Evolutionary conservation across 1,140 invertebrate genomes (phyloP).

Genomic region (Cyclina sinensis): DNA sequence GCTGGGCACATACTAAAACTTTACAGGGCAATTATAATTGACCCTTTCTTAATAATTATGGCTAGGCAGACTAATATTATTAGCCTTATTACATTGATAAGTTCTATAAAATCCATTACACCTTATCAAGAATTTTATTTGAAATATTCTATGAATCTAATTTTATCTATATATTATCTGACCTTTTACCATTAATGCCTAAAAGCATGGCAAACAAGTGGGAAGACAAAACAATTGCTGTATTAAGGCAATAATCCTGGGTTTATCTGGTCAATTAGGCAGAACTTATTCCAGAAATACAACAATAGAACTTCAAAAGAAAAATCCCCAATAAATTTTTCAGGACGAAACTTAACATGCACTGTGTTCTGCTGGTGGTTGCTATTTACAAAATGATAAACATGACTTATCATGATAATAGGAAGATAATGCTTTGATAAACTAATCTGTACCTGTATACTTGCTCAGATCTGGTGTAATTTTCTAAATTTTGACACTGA

Average conservation of each 20-base stretch:
- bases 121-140: slow-evolving; percentile 14
- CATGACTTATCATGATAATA: slow-evolving; percentile 29
- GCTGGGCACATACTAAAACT: not conserved
- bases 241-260: slow-evolving; percentile 3
- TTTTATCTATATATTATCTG: not conserved
- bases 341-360: not conserved
- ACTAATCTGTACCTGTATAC: slow-evolving; percentile 24
- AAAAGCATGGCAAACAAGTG: slow-evolving; percentile 30
- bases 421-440: slow-evolving; percentile 21
- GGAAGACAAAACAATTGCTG: slow-evolving; percentile 28
- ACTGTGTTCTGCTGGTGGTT: not conserved
- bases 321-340: slow-evolving; percentile 22
- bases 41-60: not conserved
- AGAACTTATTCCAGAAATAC: slow-evolving; percentile 20
- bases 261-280: slow-evolving; percentile 34
- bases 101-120: slow-evolving; percentile 11
- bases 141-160: not conserved
- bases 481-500: slow-evolving; percentile 22
- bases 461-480: slow-evolving; percentile 8
- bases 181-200: slow-evolving; percentile 3
- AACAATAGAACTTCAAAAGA: slow-evolving; percentile 35
- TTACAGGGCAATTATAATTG: too few species aligned
- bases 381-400: slow-evolving; percentile 49
- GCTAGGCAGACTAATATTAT: not conserved
- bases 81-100: not conserved